Evolutionary conservation across 1,140 invertebrate species (phyloP).

Genomic region (Sycobia sp.): DNA sequence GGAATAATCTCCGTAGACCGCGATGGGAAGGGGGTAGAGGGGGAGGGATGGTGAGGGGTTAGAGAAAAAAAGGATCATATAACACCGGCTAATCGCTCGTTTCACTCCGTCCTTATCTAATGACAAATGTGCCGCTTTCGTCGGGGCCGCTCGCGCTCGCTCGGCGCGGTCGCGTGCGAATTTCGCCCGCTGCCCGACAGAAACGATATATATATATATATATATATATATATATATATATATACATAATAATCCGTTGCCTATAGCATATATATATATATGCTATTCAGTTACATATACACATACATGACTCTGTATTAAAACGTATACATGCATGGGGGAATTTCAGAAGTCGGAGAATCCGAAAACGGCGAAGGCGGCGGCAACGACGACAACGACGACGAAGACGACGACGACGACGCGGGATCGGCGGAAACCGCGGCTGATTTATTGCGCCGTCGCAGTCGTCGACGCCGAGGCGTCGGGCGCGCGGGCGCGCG

Average conservation of each 20-base stretch:
- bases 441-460: slow-evolving; percentile 23
- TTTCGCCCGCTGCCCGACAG: slow-evolving; percentile 7
- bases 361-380: too few relatives aligned
- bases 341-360: slow-evolving; percentile 9
- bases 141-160: background rate
- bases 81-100: slow-evolving; percentile 26
- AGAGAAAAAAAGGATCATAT: slow-evolving; percentile 30
- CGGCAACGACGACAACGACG: too few relatives aligned
- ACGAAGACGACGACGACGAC: background rate
- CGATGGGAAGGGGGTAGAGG: too few relatives aligned
- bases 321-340: too few relatives aligned
- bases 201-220: too few relatives aligned
- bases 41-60: too few relatives aligned
- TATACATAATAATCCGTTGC: too few relatives aligned
- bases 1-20: slow-evolving; percentile 6
- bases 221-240: too few relatives aligned
- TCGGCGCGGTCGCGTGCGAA: slow-evolving; percentile 5
- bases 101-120: slow-evolving; percentile 29
- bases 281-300: too few relatives aligned
- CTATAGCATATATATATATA: too few relatives aligned
- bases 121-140: slow-evolving; percentile 30
- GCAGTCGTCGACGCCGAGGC: background rate
- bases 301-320: too few relatives aligned
- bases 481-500: too few relatives aligned
- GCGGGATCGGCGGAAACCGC: slow-evolving; percentile 21